A percentile compares a stretch with the other conserved stretches of the same genome.
phyloP scores from a whole-genome alignment of 2,797 vertebrate genomes.

The Coracias cyanogaster region DNA sequence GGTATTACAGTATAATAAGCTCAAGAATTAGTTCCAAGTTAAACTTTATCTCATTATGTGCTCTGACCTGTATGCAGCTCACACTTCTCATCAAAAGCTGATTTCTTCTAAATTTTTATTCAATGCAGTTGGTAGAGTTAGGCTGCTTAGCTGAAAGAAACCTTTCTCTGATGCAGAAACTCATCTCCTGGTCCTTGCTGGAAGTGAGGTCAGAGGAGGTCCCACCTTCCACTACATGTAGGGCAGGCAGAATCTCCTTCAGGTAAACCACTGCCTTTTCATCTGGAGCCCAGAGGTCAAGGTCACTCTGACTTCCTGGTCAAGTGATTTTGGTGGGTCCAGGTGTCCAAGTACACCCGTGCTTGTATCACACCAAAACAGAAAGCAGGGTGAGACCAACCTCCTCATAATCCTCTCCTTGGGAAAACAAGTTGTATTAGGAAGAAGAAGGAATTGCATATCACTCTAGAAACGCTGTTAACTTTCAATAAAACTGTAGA shows the following conservation, averaged over 20 bases:
- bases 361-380: background rate
- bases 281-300: background rate
- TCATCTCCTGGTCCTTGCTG: background rate
- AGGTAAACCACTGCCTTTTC: background rate
- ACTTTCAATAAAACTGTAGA: background rate
- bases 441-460: background rate
- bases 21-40: slow-evolving; percentile 50
- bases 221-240: background rate
- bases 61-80: slow-evolving; percentile 52
- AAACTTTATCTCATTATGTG: slow-evolving; percentile 60
- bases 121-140: background rate
- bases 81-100: slow-evolving; percentile 30
- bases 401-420: background rate
- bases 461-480: background rate
- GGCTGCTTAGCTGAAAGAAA: background rate
- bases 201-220: background rate
- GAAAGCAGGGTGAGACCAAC: background rate
- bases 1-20: slow-evolving; percentile 9
- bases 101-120: slow-evolving; percentile 21
- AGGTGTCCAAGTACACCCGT: background rate
- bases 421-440: background rate
- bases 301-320: background rate
- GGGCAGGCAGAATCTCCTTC: background rate
- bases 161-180: background rate
- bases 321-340: background rate